Percentiles rank a stretch among this genome's conserved stretches.
These are phyloP conservation scores for Agapostemon virescens DNA, from an alignment of 2,888 invertebrate species.

Conservation along the genomic window DNA sequence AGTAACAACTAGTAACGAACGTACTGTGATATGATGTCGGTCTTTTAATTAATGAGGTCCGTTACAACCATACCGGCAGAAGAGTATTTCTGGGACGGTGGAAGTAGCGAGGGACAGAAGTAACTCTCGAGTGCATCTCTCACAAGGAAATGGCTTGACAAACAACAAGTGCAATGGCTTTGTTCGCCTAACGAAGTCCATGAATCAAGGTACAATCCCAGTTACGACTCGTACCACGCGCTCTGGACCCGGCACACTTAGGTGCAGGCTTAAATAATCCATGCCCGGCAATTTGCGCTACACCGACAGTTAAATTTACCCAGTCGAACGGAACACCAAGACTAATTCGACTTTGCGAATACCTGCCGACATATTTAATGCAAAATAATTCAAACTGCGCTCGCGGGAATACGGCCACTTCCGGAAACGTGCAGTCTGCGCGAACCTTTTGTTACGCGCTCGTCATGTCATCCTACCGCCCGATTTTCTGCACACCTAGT, in stretches of 20 bases:
- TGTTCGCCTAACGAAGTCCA: slow-evolving; percentile 56
- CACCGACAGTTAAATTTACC: neutral
- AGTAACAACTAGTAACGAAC: neutral
- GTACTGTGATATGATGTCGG: slow-evolving; percentile 10
- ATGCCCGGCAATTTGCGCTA: slow-evolving; percentile 5
- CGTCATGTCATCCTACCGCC: too few relatives aligned
- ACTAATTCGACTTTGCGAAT: neutral
- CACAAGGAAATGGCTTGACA: slow-evolving; percentile 59
- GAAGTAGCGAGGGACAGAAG: slow-evolving; percentile 43
- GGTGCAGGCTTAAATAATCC: slow-evolving; percentile 28
- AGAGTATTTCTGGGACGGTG: slow-evolving; percentile 48
- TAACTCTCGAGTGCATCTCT: slow-evolving; percentile 49
- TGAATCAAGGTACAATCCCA: slow-evolving; percentile 45
- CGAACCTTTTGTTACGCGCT: neutral
- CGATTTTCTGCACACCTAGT: neutral
- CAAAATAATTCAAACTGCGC: neutral
- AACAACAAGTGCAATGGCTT: slow-evolving; percentile 57
- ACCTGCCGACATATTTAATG: neutral
- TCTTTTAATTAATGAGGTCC: slow-evolving; percentile 39
- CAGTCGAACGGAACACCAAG: neutral
- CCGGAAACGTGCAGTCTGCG: neutral
- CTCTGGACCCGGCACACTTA: slow-evolving; percentile 16
- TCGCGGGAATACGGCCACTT: neutral
- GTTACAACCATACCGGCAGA: slow-evolving; percentile 16
- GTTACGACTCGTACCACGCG: slow-evolving; percentile 24